Evolutionary conservation across 2,797 vertebrate genomes (phyloP), one percentile per base, ranked within the genome.

Genomic region (Pelodytes ibericus): DNA sequence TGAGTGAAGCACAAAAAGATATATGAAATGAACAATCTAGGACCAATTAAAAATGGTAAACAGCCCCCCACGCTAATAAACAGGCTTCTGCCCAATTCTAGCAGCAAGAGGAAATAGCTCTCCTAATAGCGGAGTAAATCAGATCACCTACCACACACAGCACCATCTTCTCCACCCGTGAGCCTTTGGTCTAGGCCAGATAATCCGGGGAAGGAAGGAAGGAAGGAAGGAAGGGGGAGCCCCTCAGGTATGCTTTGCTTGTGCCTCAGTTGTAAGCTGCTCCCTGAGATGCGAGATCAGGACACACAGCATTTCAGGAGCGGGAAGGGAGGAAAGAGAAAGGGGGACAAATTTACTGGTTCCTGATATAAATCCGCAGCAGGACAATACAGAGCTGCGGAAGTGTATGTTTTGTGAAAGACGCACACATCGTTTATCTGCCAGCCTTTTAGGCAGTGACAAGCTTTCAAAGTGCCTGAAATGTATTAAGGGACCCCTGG

Each of bases 401-500:
- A 79, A 79, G 76, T 72, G 63, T 62, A 68, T 56, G 71, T 63
- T 69, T 57, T 68, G 9, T 72, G 41, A 73, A 73, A 72, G 62
- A 67, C 47, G 44, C 63, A 58, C 71, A 69, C 76, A 63, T 79
- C 71, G 71, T 79, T 79, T 73, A 79, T 79, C 76, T 79, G 76
- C 76, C 76, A 57, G 70, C 44, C 71, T 69, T 69, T 69, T 56
- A 56, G 66, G 66, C 47, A 24, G 15, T 79, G 76, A 73, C 76
- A 79, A 57, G 71, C 64, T 79, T 69, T 74, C 63, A 79, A 22
- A 44, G 15, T 9, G 62, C 27, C n/a, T 66, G 49, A 66, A 71
- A 71, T 53, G 29, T 59, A 59, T 66, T 49, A 49, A 77, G 64
- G 53, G 53, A 62, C 61, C 62, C 41, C 53, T 62, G 75, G 70